phyloP scores from a whole-genome alignment of 2,888 invertebrate genomes.

The Camponotus fellah region DNA sequence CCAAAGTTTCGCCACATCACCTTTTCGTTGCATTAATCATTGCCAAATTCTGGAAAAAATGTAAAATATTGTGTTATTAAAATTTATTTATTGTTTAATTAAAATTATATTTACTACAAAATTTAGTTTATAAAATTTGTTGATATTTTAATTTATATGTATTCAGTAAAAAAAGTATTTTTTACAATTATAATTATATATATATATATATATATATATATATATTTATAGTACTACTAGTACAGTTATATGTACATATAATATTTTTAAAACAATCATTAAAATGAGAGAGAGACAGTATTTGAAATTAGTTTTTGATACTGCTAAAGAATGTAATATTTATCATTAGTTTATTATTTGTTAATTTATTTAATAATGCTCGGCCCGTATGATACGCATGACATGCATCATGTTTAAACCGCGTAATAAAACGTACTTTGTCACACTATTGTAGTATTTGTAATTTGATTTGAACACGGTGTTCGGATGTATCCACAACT shows the following conservation, averaged over 20 bases:
- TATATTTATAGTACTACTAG: not conserved
- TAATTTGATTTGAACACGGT: slow-evolving; percentile 40
- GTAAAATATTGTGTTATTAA: not conserved
- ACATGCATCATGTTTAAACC: not conserved
- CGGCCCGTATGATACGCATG: no score
- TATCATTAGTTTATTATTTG: not conserved
- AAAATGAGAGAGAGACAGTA: not conserved
- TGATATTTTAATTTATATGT: not conserved
- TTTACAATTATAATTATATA: not conserved
- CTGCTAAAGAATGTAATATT: not conserved
- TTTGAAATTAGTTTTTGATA: not conserved
- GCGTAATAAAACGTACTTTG: not conserved
- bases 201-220: not conserved
- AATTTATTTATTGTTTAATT: not conserved
- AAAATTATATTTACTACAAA: not conserved
- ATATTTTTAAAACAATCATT: not conserved
- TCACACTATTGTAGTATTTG: slow-evolving; percentile 28
- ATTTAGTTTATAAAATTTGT: slow-evolving; percentile 17
- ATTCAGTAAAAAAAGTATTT: not conserved
- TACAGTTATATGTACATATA: not conserved
- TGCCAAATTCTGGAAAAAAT: slow-evolving; percentile 74
- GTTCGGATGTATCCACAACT: slow-evolving; percentile 19
- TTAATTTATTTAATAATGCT: not conserved
- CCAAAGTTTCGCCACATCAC: slow-evolving; percentile 80
- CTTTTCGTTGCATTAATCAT: slow-evolving; percentile 76